These are phyloP conservation scores for Acanthosoma haemorrhoidale DNA, from an alignment of 2,888 invertebrate species.

Conservation along the genomic window DNA sequence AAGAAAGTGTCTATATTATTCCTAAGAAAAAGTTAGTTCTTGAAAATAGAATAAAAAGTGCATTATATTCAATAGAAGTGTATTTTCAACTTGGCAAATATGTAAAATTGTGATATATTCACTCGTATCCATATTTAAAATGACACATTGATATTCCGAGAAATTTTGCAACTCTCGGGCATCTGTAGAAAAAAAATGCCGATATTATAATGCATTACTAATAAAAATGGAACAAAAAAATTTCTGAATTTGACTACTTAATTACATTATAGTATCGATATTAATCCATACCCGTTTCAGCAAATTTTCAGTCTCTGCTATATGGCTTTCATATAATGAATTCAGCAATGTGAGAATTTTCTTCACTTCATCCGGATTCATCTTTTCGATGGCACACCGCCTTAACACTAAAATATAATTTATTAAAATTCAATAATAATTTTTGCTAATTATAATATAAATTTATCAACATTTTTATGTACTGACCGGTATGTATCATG, in stretches of 20 bases:
- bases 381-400: background rate
- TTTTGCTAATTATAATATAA: background rate
- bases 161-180: background rate
- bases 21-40: too few relatives aligned
- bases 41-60: too few relatives aligned
- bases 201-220: too few relatives aligned
- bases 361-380: background rate
- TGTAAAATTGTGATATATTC: too few relatives aligned
- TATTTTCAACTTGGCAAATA: too few relatives aligned
- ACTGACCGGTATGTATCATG: background rate
- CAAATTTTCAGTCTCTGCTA: background rate
- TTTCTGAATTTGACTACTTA: too few relatives aligned
- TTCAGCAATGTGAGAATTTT: background rate
- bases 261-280: too few relatives aligned
- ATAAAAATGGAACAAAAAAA: too few relatives aligned
- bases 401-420: background rate
- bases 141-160: background rate
- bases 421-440: background rate
- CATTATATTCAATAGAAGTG: too few relatives aligned
- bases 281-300: background rate
- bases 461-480: background rate
- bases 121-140: too few relatives aligned
- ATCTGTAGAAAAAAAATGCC: background rate
- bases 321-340: background rate
- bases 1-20: too few relatives aligned